Evolutionary conservation across 2,888 invertebrate species (phyloP).

Genomic region (Thera britannica): DNA sequence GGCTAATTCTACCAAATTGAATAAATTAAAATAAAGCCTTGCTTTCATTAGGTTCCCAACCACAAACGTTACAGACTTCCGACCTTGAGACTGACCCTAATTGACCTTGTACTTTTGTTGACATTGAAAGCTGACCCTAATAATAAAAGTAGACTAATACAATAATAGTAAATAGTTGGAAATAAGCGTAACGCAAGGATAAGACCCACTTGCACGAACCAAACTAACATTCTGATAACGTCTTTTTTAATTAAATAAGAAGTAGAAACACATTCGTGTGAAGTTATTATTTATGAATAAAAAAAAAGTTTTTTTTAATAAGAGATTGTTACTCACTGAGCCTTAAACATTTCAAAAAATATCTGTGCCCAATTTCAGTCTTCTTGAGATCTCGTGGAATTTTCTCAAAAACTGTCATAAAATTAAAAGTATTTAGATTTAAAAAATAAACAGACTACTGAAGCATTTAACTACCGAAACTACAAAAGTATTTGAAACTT

Average conservation of each 20-base stretch:
- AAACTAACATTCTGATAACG: neutral
- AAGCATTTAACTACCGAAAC: no score
- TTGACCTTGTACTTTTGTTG: slow-evolving; percentile 36
- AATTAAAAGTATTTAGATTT: no score
- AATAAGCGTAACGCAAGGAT: neutral
- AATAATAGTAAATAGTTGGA: neutral
- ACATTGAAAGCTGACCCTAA: slow-evolving; percentile 41
- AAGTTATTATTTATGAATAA: no score
- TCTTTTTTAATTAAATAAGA: neutral
- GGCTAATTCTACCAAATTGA: slow-evolving; percentile 21
- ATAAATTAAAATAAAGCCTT: slow-evolving; percentile 31
- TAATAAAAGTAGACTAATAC: slow-evolving; percentile 35
- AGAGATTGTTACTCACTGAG: no score
- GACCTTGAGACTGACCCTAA: slow-evolving; percentile 38
- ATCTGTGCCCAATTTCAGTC: no score
- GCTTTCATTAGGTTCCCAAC: slow-evolving; percentile 29
- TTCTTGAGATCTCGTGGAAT: no score
- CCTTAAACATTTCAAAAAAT: no score
- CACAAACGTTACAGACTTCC: slow-evolving; percentile 36
- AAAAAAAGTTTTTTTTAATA: no score
- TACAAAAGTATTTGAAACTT: no score
- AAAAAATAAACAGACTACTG: no score
- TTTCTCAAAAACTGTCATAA: no score
- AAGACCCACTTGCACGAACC: neutral
- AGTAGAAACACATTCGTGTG: no score